These are phyloP conservation scores for Huso huso DNA, from an alignment of 2,797 vertebrate species.

Conservation along the genomic window DNA sequence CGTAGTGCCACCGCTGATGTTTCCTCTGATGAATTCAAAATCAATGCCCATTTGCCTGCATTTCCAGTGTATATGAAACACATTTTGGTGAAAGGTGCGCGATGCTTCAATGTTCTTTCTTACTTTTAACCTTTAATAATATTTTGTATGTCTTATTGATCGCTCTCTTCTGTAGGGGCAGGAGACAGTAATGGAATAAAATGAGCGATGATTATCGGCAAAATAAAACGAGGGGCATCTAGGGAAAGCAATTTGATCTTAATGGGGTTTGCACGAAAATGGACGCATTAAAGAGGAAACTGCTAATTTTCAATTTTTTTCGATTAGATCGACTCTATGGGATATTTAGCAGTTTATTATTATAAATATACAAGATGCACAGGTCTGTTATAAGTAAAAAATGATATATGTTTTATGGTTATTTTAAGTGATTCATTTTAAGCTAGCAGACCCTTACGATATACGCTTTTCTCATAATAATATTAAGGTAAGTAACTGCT, in stretches of 20 bases:
- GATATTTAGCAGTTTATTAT: no score
- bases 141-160: constrained; percentile 60
- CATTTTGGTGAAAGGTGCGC: constrained; percentile 50
- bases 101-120: constrained; percentile 41
- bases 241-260: background rate
- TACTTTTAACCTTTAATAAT: constrained; percentile 59
- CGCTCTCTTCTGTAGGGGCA: constrained; percentile 38
- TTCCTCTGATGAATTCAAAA: constrained; percentile 68
- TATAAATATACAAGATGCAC: no score
- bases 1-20: constrained; percentile 49
- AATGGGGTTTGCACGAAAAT: background rate
- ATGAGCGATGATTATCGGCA: constrained; percentile 27
- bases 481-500: no score
- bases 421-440: no score
- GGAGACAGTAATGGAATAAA: constrained; percentile 48
- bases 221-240: background rate
- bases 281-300: background rate
- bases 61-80: constrained; percentile 61
- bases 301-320: background rate
- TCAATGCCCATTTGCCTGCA: constrained; percentile 67
- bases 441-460: no score
- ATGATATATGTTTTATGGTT: no score
- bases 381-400: no score
- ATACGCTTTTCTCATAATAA: no score
- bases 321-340: background rate